Evolutionary conservation across 2,888 invertebrate genomes (phyloP), one percentile per base, ranked within the genome.

Genomic region (Cryptocephalus moraei): DNA sequence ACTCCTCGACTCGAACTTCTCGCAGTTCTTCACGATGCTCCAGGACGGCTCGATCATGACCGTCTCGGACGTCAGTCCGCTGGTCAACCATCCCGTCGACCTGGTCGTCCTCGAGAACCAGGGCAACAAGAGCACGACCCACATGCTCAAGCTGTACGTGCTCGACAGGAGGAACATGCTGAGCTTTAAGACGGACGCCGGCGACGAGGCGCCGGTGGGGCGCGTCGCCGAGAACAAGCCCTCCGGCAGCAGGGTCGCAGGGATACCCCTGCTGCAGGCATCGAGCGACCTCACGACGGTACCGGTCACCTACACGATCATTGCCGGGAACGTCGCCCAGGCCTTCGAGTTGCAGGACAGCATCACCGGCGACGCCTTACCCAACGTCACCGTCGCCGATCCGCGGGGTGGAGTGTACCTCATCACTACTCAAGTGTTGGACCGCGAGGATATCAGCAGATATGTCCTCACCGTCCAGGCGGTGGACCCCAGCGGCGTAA

Each of bases 31-130:
- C 70, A 86, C 92, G 9, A 83, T 92, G 56, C 78, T 92, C 48
- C 83, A 85, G 56, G 86, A 91, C 68, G 92, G 92, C 44, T 80
- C 91, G 47, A 82, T 93, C 48, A 93, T 92, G 91, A 91, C 91
- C 41, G 91, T 90, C 31, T 82, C 88, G 36, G 89, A 91, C 64
- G 77, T 92, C 39, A 80, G 83, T 45, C 87, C 90, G 10, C 73
- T 92, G 51, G 81, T 90, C 50, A 84, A 91, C 67, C 80, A 81
- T 55, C 87, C 88, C 0, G 83, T 91, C 31, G 84, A 88, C 65
- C 76, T 91, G 48, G 80, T 89, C 45, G 82, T 91, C 13, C 73
- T 90, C 47, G 90, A 91, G 65, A 86, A 90, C 66, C 81, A 84
- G 42, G 83, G 84, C 4, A 89, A 88, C 67, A 79, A 79, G 55